Conservation (phyloP, 2,888 invertebrate genomes). For the Osedax frankpressi region DNA sequence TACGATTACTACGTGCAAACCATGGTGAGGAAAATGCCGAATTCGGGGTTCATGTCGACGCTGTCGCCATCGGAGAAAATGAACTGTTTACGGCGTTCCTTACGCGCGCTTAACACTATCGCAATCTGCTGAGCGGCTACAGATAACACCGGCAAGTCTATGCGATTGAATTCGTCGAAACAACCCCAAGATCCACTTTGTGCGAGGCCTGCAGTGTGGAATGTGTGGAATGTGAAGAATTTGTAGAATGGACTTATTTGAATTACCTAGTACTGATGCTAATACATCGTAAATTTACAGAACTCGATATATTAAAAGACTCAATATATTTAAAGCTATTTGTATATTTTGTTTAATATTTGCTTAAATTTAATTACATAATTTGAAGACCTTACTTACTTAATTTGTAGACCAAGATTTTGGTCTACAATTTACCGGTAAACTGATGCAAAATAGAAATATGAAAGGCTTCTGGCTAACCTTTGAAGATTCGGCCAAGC, state of each 20-base stretch:
- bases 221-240: too few relatives aligned
- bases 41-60: constrained; percentile 82
- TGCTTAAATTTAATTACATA: too few relatives aligned
- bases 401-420: background rate
- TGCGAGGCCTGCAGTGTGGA: constrained; percentile 40
- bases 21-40: constrained; percentile 95
- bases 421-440: background rate
- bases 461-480: constrained; percentile 26
- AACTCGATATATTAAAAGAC: too few relatives aligned
- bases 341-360: too few relatives aligned
- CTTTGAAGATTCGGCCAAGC: constrained; percentile 47
- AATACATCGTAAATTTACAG: too few relatives aligned
- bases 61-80: constrained; percentile 85
- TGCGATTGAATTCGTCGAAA: constrained; percentile 51
- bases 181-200: constrained; percentile 48
- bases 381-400: background rate
- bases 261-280: too few relatives aligned
- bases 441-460: background rate
- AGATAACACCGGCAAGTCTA: constrained; percentile 79
- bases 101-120: constrained; percentile 71
- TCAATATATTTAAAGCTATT: too few relatives aligned
- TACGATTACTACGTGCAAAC: constrained; percentile 49
- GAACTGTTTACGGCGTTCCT: constrained; percentile 79
- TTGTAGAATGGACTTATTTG: too few relatives aligned
- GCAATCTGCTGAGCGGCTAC: constrained; percentile 95